These are phyloP conservation scores for Crocallis elinguaria DNA, from an alignment of 2,888 invertebrate genomes.

Conservation along the genomic window DNA sequence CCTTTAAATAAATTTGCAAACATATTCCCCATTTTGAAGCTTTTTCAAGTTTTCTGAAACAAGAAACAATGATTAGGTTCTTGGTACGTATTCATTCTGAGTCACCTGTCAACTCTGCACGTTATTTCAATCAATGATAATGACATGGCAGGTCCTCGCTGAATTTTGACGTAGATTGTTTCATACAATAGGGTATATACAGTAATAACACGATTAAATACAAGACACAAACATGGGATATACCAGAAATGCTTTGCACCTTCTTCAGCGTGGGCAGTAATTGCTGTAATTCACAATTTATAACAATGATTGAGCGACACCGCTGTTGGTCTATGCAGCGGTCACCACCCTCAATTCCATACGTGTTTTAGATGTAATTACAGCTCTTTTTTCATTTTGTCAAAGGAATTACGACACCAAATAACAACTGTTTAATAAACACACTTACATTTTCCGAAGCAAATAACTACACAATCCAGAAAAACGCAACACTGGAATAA, in stretches of 20 bases:
- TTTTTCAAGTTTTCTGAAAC: constrained; percentile 81
- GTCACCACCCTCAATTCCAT: constrained; percentile 79
- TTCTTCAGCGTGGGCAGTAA: constrained; percentile 16
- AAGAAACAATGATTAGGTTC: constrained; percentile 55
- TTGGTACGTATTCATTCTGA: constrained; percentile 62
- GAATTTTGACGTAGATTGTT: constrained; percentile 50
- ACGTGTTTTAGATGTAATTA: constrained; percentile 31
- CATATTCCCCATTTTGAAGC: constrained; percentile 97
- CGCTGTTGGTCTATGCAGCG: constrained; percentile 82
- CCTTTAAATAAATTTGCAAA: constrained; percentile 99
- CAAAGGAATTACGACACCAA: constrained; percentile 23
- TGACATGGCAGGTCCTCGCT: constrained; percentile 80
- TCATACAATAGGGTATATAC: constrained; percentile 27
- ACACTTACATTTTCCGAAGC: constrained; percentile 83
- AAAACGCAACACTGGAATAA: constrained; percentile 88
- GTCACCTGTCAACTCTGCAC: constrained; percentile 74
- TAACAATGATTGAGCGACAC: constrained; percentile 79
- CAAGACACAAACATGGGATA: neutral
- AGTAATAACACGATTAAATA: neutral
- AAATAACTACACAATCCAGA: constrained; percentile 84
- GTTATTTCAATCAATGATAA: constrained; percentile 81
- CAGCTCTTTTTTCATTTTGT: constrained; percentile 4
- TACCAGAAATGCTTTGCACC: constrained; percentile 13
- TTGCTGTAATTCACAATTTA: constrained; percentile 40
- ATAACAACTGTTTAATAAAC: neutral